Base-by-base conservation (phyloP, 2,113 vertebrate genomes). In the Macrotus californicus region DNA sequence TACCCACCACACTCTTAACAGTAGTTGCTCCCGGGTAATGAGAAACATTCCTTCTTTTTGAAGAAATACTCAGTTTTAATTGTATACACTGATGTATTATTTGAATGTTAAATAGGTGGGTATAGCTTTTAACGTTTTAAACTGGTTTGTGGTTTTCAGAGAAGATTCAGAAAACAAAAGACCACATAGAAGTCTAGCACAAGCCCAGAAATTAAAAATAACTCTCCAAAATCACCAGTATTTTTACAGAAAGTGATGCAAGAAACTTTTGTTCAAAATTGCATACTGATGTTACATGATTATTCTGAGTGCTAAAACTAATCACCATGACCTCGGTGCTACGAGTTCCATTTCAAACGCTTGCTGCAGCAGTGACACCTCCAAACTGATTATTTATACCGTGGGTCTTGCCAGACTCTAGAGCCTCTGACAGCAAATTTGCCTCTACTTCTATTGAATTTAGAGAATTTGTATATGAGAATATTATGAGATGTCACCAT, bases 181-280 rank as follows among this genome's bases (percentile, higher is more conserved):
- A 54, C 3, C 19, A 73, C 21, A 13, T 8, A 41, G 11, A n/a
- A 21, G 7, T 79, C 9, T 39, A 86, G 12, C 22, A 15, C 22
- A 19, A 54, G 11, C 29, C 48, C 88, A 41, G n/a, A 95, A 89
- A 91, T 90, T 52, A 84, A 92, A 90, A 70, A 41, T 80, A 69
- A 69, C 31, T 79, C 59, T 88, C 41, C 31, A 39, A 79, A 96
- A 82, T 19, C 31, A 86, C 34, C 24, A 29, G 41, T 34, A 54
- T 75, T 89, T 95, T 59, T 52, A 84, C 21, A 95, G 89, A 73
- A 82, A 96, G 18, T 83, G 9, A 91, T 21, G 80, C 56, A 39
- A 95, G 36, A 82, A 48, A 39, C 41, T 61, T 90, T 15, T 29
- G 46, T n/a, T 94, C 64, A 92, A 48, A 95, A 88, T 50, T 93